Conservation (phyloP, 2,888 invertebrate genomes). For the Sipha maydis region DNA sequence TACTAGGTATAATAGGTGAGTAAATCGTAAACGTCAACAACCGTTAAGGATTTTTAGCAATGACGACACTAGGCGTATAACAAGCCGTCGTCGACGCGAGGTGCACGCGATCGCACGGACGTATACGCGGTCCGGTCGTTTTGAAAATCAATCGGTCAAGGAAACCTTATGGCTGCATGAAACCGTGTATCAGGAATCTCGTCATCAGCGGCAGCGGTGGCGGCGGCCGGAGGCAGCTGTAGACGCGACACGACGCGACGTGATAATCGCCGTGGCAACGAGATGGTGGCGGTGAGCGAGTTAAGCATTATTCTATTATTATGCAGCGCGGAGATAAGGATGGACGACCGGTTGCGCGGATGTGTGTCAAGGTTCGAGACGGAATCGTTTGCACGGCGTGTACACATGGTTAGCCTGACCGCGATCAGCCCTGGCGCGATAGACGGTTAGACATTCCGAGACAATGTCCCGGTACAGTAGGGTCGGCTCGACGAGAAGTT, state of each 20-base stretch:
- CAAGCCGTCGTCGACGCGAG: no score
- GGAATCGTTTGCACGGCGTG: conserved; percentile 64
- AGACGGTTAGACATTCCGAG: no score
- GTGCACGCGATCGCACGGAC: neutral
- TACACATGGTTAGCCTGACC: neutral
- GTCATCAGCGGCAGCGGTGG: neutral
- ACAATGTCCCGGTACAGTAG: no score
- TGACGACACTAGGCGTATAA: no score
- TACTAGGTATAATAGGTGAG: no score
- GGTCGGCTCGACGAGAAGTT: no score
- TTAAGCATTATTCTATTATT: neutral
- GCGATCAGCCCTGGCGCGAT: no score
- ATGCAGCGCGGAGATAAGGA: neutral
- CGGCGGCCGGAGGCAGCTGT: neutral
- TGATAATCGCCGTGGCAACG: neutral
- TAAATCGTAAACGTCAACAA: no score
- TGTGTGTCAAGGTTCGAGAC: conserved; percentile 37
- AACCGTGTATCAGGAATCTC: neutral
- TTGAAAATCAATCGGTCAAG: conserved; percentile 39
- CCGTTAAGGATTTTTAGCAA: no score
- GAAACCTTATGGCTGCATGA: conserved; percentile 18
- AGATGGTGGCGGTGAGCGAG: neutral
- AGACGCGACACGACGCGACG: neutral
- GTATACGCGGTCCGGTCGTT: neutral
- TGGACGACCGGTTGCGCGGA: conserved; percentile 29